Evolutionary conservation across 2,113 vertebrate species (phyloP).

Genomic region (Larimichthys crocea): DNA sequence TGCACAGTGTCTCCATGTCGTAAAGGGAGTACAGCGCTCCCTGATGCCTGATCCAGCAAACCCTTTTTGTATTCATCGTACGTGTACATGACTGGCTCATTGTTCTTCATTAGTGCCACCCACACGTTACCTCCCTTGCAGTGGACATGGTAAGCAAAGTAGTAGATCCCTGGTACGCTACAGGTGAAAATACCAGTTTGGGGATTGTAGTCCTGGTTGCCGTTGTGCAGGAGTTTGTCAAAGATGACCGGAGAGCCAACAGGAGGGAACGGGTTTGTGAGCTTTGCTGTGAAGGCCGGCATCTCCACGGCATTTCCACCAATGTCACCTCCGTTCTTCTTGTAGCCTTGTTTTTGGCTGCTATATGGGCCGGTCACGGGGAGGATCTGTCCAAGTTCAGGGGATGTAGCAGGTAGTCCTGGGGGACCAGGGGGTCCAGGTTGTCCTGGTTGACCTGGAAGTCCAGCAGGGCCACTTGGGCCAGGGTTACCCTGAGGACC

Average conservation of each 20-base stretch:
- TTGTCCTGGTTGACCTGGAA: constrained; percentile 78
- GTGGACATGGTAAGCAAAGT: constrained; percentile 96
- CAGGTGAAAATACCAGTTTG: constrained; percentile 96
- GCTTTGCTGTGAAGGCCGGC: constrained; percentile 94
- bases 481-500: constrained; percentile 86
- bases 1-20: constrained; percentile 91
- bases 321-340: constrained; percentile 82
- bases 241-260: constrained; percentile 94
- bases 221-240: constrained; percentile 95
- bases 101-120: constrained; percentile 97
- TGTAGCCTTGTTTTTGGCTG: constrained; percentile 81
- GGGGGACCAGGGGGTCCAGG: constrained; percentile 82
- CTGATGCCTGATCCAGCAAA: constrained; percentile 96
- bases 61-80: constrained; percentile 98
- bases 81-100: constrained; percentile 97
- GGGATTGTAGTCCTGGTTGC: constrained; percentile 95
- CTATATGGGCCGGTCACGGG: constrained; percentile 86
- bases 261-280: constrained; percentile 92
- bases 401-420: constrained; percentile 82
- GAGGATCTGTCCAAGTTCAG: constrained; percentile 87
- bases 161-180: constrained; percentile 94
- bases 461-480: constrained; percentile 74
- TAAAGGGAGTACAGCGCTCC: constrained; percentile 93
- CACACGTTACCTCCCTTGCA: constrained; percentile 97
- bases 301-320: constrained; percentile 84